A percentile compares a stretch with the other conserved stretches of the same genome.
phyloP scores from a whole-genome alignment of 2,888 invertebrate genomes.

The Eupithecia subumbrata region DNA sequence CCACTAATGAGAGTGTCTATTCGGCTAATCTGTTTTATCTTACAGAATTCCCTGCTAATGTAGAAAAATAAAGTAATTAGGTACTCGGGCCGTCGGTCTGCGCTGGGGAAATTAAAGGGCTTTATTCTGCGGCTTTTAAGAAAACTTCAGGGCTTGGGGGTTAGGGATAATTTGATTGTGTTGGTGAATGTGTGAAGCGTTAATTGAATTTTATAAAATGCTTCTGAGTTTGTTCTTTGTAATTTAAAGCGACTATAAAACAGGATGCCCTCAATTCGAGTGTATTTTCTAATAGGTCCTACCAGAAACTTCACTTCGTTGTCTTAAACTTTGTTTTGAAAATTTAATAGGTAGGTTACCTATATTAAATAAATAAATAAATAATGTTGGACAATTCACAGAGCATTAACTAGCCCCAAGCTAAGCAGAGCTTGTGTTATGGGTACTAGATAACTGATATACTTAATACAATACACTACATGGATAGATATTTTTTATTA shows the following conservation, averaged over 20 bases:
- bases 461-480: too few relatives aligned
- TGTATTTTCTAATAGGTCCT: background rate
- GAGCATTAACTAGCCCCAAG: too few relatives aligned
- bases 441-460: too few relatives aligned
- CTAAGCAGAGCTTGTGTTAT: too few relatives aligned
- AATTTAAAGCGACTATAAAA: background rate
- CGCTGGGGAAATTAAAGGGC: conserved; percentile 30
- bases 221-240: background rate
- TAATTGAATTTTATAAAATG: conserved; percentile 3
- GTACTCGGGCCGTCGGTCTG: conserved; percentile 12
- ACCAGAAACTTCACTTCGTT: too few relatives aligned
- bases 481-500: too few relatives aligned
- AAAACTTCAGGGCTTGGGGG: conserved; percentile 3
- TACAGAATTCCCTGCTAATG: conserved; percentile 38
- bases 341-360: too few relatives aligned
- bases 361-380: too few relatives aligned
- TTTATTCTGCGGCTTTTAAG: conserved; percentile 12
- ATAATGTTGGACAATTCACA: too few relatives aligned
- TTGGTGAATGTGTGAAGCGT: conserved; percentile 8
- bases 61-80: conserved; percentile 41
- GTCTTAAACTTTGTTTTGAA: too few relatives aligned
- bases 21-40: conserved; percentile 43
- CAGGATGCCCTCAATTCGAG: background rate
- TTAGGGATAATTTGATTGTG: conserved; percentile 5
- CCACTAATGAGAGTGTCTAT: conserved; percentile 44